Base-by-base conservation (phyloP, 2,888 invertebrate genomes). In the Eilema griseolum region DNA sequence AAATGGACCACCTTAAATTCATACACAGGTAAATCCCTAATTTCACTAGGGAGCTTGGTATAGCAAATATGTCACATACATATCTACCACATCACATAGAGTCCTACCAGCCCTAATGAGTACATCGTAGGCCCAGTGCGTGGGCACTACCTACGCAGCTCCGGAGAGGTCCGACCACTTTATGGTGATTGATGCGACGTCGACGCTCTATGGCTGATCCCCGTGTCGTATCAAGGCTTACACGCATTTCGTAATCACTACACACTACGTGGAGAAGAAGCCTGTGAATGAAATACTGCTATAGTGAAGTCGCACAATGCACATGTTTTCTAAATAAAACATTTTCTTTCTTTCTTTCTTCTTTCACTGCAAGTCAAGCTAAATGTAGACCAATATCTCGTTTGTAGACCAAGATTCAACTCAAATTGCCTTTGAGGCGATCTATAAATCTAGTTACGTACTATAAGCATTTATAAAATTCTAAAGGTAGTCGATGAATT, bases 131-230 rank as follows among this genome's bases (percentile, higher is more conserved):
- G 66, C 61, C 26, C 62, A 61, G 57, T 70, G 81, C 80, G 80
- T 78, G 78, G 78, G 78, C 72, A 72, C 65, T 69, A 37, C 61
- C 66, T 20, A 73, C 78, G 20, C 60, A 31, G 24, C 57, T n/a
- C n/a, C 8, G 59, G 31, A 76, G 70, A 75, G 71, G 41, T 64
- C 52, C 71, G 62, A 67, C 65, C 70, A 72, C 69, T 80, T 33
- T 72, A 82, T 76, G 70, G 62, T 73, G 76, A 69, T 63, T 31
- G 69, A 69, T 31, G 46, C 10, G 0, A 14, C 41, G 62, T 37
- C 26, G 33, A 46, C 37, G 37, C n/a, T 62, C 24, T 33, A 24
- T 20, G 31, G 41, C 63, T 59, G 41, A 41, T 52, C 33, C 1
- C 10, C 16, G 41, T n/a, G 37, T 59, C 61, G 70, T 67, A 74